These are phyloP conservation scores for Thaumatotibia leucotreta DNA, from an alignment of 1,140 invertebrate species.

Conservation along the genomic window DNA sequence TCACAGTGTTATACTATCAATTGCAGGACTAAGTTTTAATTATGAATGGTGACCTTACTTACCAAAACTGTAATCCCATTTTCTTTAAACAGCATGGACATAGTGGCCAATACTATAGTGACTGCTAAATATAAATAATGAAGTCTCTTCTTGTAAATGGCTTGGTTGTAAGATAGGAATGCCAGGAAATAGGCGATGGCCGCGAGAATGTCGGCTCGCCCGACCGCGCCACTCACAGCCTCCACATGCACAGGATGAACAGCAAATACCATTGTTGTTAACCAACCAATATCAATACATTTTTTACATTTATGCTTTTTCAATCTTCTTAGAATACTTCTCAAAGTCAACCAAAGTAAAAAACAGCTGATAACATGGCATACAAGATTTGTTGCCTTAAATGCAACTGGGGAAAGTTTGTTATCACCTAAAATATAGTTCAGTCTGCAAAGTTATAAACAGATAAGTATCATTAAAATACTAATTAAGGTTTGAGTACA, in stretches of 20 bases:
- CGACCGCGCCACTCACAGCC: slow-evolving; percentile 95
- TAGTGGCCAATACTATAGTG: slow-evolving; percentile 74
- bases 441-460: slow-evolving; percentile 75
- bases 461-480: slow-evolving; percentile 17
- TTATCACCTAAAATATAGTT: slow-evolving; percentile 79
- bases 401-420: slow-evolving; percentile 79
- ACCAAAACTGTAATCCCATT: slow-evolving; percentile 93
- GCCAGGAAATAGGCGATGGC: slow-evolving; percentile 86
- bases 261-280: slow-evolving; percentile 88
- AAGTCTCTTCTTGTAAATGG: slow-evolving; percentile 26
- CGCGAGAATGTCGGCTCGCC: slow-evolving; percentile 92
- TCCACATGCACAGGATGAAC: slow-evolving; percentile 97
- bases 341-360: slow-evolving; percentile 77
- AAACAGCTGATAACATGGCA: slow-evolving; percentile 79
- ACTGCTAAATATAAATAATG: slow-evolving; percentile 45
- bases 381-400: slow-evolving; percentile 84
- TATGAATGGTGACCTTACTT: slow-evolving; percentile 75
- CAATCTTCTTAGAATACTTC: slow-evolving; percentile 75
- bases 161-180: slow-evolving; percentile 79
- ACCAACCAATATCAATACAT: slow-evolving; percentile 68
- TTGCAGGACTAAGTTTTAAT: no score
- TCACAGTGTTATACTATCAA: no score
- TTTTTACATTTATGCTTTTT: slow-evolving; percentile 26
- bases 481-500: no score
- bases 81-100: slow-evolving; percentile 92